Conservation (phyloP, 2,113 vertebrate genomes). For the Neodontobutis hainanensis region DNA sequence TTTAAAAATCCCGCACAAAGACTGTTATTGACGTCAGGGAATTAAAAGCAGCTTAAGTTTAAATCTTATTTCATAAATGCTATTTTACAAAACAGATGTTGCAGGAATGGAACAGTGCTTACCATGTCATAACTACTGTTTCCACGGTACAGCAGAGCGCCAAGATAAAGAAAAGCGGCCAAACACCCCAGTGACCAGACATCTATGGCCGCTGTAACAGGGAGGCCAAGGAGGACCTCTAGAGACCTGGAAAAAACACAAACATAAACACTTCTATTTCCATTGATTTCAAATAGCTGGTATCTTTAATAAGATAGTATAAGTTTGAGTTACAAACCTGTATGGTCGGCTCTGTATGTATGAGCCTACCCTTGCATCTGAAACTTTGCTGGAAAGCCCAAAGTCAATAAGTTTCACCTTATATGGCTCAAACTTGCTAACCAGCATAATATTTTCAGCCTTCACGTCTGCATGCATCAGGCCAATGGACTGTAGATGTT, state of each 20-base stretch:
- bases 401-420: slow-evolving; percentile 47
- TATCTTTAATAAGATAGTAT: no score
- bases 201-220: neutral
- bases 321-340: slow-evolving; percentile 5
- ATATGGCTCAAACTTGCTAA: slow-evolving; percentile 3
- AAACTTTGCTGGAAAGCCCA: neutral
- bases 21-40: no score
- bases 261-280: no score
- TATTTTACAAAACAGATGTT: no score
- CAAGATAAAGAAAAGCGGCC: neutral
- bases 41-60: no score
- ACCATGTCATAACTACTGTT: neutral
- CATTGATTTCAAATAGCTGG: no score
- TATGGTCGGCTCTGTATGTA: slow-evolving; percentile 9
- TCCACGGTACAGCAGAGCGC: neutral
- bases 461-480: slow-evolving; percentile 23
- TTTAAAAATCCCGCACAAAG: neutral
- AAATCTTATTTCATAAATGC: no score
- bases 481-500: neutral
- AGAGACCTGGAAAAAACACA: neutral
- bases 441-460: slow-evolving; percentile 29
- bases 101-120: no score
- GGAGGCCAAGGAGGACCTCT: slow-evolving; percentile 1
- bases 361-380: neutral
- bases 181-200: neutral